Evolutionary conservation across 2,797 vertebrate genomes (phyloP).

Genomic region (Girardinus metallicus): DNA sequence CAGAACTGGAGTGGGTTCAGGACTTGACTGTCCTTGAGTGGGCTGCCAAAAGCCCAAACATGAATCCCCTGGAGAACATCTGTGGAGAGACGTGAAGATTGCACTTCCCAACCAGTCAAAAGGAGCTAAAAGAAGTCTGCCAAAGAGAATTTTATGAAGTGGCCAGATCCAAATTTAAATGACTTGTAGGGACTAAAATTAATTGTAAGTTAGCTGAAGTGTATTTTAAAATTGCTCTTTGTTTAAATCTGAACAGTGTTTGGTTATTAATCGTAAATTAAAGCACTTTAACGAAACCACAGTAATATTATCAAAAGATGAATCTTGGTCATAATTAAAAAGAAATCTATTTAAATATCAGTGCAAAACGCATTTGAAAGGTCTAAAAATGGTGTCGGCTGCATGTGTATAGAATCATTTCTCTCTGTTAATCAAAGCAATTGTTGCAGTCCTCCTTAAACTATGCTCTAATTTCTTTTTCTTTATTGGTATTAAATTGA

Average conservation of each 20-base stretch:
- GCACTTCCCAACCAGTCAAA: not conserved
- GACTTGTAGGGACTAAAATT: not conserved
- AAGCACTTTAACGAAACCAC: not conserved
- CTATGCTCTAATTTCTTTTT: slow-evolving; percentile 5
- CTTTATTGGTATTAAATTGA: slow-evolving; percentile 26
- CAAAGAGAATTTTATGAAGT: not conserved
- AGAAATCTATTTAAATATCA: not conserved
- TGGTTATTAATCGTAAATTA: not conserved
- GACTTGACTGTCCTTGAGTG: slow-evolving; percentile 8
- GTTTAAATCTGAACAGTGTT: slow-evolving; percentile 1
- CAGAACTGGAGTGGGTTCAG: slow-evolving; percentile 9
- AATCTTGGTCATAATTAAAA: not conserved
- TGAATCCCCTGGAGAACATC: slow-evolving; percentile 5
- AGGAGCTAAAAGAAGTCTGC: not conserved
- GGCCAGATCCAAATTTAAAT: not conserved
- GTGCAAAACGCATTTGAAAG: not conserved
- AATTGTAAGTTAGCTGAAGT: not conserved
- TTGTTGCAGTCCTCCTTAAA: slow-evolving; percentile 28
- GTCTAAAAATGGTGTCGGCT: not conserved
- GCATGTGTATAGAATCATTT: slow-evolving; percentile 1
- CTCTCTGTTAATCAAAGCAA: slow-evolving; percentile 35
- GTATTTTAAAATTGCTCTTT: slow-evolving; percentile 3
- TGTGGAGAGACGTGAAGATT: not conserved
- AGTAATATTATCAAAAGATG: not conserved
- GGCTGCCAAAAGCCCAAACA: not conserved